Base-by-base conservation (phyloP, 2,797 vertebrate genomes). In the Hyperoplus lanceolatus region DNA sequence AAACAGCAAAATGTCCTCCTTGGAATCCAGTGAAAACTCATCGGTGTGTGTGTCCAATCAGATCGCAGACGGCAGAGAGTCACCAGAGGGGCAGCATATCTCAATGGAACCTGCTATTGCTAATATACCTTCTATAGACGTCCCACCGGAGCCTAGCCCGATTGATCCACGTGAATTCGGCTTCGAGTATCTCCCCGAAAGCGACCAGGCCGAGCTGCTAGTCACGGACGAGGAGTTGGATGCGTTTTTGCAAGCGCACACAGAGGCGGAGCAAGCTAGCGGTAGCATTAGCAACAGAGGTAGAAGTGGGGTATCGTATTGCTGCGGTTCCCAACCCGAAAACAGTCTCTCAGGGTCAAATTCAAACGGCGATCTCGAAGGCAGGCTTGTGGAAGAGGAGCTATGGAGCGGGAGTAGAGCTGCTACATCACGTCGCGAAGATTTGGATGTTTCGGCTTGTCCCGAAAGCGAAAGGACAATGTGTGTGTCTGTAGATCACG, bases 151-250 rank as follows among this genome's bases (percentile, higher is more conserved):
- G 11, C 59, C 79, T 51, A 90, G 87, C 67, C 87, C 87, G 0
- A 64, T 73, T 0, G 86, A 93, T 16, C 77, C 83, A 7, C 83
- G 83, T 0, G 89, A 91, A 65, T 94, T 93, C 12, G 92, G 92
- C 53, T 94, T 93, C 0, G 80, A 90, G 75, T 95, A 92, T 54
- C 91, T 96, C 15, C 92, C 94, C 0, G 97, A 97, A 82, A 96
- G 96, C n/a, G 89, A 94, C 81, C 86, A 94, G 93, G 95, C 93
- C 6, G 93, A 95, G 80, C 54, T 93, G 77, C 90, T 97, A 64
- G 93, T 99, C n/a, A 98, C 96, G 0, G 97, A 99, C 16, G 96
- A 97, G 76, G 98, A 99, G 82, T 90, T 99, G 68, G 97, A 99
- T 84, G 97, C 97, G 0, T 99, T 99, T 90, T 93, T 98, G 65